Evolutionary conservation across 2,113 vertebrate genomes (phyloP).

Genomic region (Parus major): DNA sequence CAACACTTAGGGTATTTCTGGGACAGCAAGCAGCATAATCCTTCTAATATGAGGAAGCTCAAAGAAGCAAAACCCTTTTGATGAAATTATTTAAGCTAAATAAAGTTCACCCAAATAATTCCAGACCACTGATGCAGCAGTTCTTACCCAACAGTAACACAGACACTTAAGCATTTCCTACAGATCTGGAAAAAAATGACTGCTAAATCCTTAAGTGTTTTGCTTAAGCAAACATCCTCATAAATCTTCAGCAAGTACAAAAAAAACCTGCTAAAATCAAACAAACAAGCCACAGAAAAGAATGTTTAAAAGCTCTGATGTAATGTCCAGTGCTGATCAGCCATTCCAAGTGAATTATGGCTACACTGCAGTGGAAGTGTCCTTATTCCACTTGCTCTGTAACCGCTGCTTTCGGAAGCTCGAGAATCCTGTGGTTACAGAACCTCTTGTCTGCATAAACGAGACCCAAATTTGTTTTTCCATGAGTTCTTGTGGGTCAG

Average conservation of each 20-base stretch:
- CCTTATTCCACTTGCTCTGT: not conserved
- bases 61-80: not conserved
- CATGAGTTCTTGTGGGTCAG: constrained; percentile 43
- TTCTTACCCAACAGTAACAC: constrained; percentile 22
- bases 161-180: constrained; percentile 19
- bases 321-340: not conserved
- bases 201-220: constrained; percentile 17
- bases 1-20: not conserved
- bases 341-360: not conserved
- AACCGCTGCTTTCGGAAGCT: not conserved
- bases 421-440: constrained; percentile 32
- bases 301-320: not conserved
- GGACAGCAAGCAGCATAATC: not conserved
- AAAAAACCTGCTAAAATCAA: constrained; percentile 2
- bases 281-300: not conserved
- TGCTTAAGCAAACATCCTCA: constrained; percentile 2
- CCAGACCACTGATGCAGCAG: not conserved
- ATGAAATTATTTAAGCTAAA: constrained; percentile 11
- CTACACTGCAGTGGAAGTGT: not conserved
- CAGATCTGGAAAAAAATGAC: not conserved
- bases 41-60: not conserved
- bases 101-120: constrained; percentile 18
- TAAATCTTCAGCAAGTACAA: constrained; percentile 15
- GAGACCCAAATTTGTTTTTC: constrained; percentile 63
- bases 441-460: constrained; percentile 38